phyloP scores from a whole-genome alignment of 2,113 vertebrate genomes.

The Zingel zingel region DNA sequence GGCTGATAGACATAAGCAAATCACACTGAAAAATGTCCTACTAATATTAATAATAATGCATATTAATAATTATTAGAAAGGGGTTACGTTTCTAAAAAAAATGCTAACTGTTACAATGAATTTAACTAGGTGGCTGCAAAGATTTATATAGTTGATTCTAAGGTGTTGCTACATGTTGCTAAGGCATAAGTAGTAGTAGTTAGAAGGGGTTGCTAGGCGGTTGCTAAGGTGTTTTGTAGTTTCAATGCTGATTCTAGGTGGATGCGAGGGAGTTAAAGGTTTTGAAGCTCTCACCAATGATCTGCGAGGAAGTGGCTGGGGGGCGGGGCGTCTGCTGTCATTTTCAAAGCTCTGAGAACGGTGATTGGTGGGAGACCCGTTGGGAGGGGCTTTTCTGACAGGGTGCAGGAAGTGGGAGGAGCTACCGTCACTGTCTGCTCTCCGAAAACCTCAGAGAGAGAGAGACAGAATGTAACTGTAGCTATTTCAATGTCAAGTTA shows the following conservation, averaged over 20 bases:
- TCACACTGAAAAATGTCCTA: background rate
- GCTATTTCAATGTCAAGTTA: background rate
- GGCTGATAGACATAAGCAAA: constrained; percentile 37
- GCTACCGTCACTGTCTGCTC: constrained; percentile 67
- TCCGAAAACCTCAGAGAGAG: constrained; percentile 58
- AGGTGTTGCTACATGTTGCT: too few relatives aligned
- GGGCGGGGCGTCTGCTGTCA: constrained; percentile 58
- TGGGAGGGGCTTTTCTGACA: constrained; percentile 44
- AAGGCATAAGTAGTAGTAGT: too few relatives aligned
- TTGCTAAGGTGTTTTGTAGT: background rate
- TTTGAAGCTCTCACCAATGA: constrained; percentile 66
- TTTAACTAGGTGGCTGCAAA: too few relatives aligned
- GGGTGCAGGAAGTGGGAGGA: constrained; percentile 50
- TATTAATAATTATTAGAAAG: background rate
- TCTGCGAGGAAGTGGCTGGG: constrained; percentile 73
- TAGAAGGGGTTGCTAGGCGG: too few relatives aligned
- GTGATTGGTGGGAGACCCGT: constrained; percentile 53
- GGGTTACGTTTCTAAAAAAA: background rate
- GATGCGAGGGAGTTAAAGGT: background rate
- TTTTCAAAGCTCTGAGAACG: constrained; percentile 74
- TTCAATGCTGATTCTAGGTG: background rate
- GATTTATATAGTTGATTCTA: too few relatives aligned
- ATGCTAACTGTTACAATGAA: background rate
- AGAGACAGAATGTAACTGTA: background rate
- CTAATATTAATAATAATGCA: background rate